Evolutionary conservation across 1,140 invertebrate genomes (phyloP).

Genomic region (Propsilocerus akamusi): DNA sequence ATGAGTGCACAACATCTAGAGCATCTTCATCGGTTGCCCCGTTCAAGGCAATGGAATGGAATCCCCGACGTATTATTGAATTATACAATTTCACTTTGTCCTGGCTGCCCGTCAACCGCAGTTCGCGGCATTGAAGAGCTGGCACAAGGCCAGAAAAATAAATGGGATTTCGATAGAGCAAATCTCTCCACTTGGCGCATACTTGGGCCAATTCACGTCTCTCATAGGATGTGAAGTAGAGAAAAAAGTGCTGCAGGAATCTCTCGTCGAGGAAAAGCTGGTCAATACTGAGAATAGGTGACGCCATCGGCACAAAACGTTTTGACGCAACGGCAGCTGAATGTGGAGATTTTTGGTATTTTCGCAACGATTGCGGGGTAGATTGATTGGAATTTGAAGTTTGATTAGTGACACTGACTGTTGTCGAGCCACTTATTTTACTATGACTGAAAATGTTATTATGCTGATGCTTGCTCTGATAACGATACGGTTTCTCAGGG

Average conservation of each 20-base stretch:
- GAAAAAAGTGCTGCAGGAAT: slow-evolving; percentile 68
- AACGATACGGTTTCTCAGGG: slow-evolving; percentile 33
- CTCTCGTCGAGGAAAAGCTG: slow-evolving; percentile 65
- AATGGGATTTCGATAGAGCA: slow-evolving; percentile 61
- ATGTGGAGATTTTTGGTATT: slow-evolving; percentile 8
- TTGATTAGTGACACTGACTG: not conserved
- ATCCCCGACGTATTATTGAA: slow-evolving; percentile 64
- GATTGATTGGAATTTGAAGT: slow-evolving; percentile 4
- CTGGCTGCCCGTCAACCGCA: slow-evolving; percentile 40
- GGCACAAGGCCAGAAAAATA: slow-evolving; percentile 73
- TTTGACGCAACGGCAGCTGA: slow-evolving; percentile 5
- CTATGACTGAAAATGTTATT: slow-evolving; percentile 11
- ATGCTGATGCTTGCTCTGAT: slow-evolving; percentile 11
- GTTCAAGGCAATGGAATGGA: slow-evolving; percentile 64
- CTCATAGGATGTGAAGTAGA: slow-evolving; percentile 65
- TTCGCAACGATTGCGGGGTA: slow-evolving; percentile 6
- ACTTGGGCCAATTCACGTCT: slow-evolving; percentile 59
- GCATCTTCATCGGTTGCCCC: slow-evolving; percentile 79
- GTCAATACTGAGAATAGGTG: slow-evolving; percentile 40
- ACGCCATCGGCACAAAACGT: not conserved
- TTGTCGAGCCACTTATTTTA: slow-evolving; percentile 8
- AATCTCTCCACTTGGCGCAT: slow-evolving; percentile 68
- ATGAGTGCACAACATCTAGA: slow-evolving; percentile 66
- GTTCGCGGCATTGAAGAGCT: slow-evolving; percentile 62
- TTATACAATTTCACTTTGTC: slow-evolving; percentile 58